Base-by-base conservation (phyloP, 2,797 vertebrate genomes). In the Scarus forsteni region DNA sequence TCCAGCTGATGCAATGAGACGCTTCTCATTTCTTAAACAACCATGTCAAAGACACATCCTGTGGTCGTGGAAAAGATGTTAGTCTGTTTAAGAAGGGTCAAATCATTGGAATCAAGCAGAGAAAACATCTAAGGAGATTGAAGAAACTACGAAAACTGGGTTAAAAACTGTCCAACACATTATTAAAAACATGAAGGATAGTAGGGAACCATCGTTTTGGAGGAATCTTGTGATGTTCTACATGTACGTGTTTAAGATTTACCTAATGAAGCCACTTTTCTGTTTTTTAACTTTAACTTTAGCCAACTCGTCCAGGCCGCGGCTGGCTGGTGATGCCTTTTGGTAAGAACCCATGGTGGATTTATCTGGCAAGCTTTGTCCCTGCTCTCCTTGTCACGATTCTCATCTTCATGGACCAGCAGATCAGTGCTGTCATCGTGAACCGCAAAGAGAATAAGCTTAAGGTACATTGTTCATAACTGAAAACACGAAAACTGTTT, bases 341-440 rank as follows among this genome's bases (percentile, higher is more conserved):
- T 0, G 97, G 96, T 7, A 98, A 98, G 93, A 99, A 99, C 80
- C 98, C 98, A 0, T 98, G 97, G 97, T 99, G 98, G 98, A 85
- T 99, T 50, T 98, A 98, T 79, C 42, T 96, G 72, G 97, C 94
- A 6, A 98, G 97, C 34, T 95, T 94, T 0, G 90, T 99, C 18
- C 98, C 98, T 0, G 97, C 98, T n/a, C 94, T 99, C 35, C 93
- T 99, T 0, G 97, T 99, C 85, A 99, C 97, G 72, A 99, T 99
- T 88, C 94, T 99, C 87, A 97, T 99, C 93, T 99, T 99, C 94
- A 99, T 99, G 98, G 97, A 99, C 91, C 97, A 99, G 91, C 98
- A 99, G 91, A 99, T 99, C 91, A 99, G 96, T 0, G 98, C 97
- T 0, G 97, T 99, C 88, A 99, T 99, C 4, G 96, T 99, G 68